Conservation (phyloP, 2,888 invertebrate genomes). For the Elgonia sp. region DNA sequence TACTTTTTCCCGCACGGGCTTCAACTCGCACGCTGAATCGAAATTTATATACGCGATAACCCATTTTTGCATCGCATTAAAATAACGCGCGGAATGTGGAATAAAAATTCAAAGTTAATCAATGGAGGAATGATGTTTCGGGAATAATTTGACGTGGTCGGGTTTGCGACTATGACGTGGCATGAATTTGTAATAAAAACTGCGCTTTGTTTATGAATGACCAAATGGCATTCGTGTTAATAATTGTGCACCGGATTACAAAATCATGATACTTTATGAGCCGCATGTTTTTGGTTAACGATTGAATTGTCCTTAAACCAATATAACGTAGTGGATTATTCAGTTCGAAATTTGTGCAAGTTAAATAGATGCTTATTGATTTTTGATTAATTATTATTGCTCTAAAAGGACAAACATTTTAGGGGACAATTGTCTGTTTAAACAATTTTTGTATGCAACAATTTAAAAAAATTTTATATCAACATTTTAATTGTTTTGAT, state of each 20-base stretch:
- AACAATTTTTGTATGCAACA: too few relatives aligned
- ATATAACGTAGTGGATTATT: conserved; percentile 8
- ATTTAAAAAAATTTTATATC: too few relatives aligned
- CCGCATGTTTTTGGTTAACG: conserved; percentile 4
- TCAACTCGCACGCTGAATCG: conserved; percentile 20
- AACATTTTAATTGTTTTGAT: too few relatives aligned
- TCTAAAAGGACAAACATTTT: too few relatives aligned
- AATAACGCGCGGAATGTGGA: conserved; percentile 29
- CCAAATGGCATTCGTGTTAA: neutral
- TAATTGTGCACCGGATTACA: conserved; percentile 42
- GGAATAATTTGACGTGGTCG: conserved; percentile 38
- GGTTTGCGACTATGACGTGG: conserved; percentile 24
- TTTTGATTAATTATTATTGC: too few relatives aligned
- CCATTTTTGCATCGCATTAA: conserved; percentile 48
- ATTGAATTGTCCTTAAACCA: conserved; percentile 24
- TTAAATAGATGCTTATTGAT: too few relatives aligned
- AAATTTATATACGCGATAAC: conserved; percentile 48
- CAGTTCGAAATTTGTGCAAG: neutral
- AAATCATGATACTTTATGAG: conserved; percentile 16
- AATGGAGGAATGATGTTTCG: conserved; percentile 47
- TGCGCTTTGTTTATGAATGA: conserved; percentile 21
- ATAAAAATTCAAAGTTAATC: conserved; percentile 51
- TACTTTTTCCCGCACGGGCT: conserved; percentile 46
- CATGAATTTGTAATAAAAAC: conserved; percentile 51
- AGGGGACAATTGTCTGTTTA: too few relatives aligned